Base-by-base conservation (phyloP, 2,797 vertebrate genomes). In the Gymnopithys bicolor region DNA sequence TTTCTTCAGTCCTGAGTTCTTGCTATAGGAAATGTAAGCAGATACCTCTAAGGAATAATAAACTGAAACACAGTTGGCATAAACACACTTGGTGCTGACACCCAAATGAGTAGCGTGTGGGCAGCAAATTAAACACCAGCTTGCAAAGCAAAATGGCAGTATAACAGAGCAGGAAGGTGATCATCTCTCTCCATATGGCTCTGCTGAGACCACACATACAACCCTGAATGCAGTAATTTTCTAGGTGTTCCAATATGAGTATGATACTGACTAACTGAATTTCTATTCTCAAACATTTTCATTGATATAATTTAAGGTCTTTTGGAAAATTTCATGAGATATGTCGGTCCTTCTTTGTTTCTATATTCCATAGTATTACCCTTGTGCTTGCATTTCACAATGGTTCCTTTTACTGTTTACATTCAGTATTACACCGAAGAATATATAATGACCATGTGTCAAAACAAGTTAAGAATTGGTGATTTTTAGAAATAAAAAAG, bases 121-220 rank as follows among this genome's bases (percentile, higher is more conserved):
- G 92, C 82, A 96, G 89, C 62, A 95, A 92, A 94, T 94, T 91
- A 96, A 96, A 95, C 94, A 96, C 83, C 95, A 96, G 85, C 94
- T 96, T 95, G 91, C 83, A 93, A 93, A 91, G 79, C 91, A 94
- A 96, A 96, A 82, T 91, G 92, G 89, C 88, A 95, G 66, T 46
- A 88, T 82, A 95, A 93, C 70, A 86, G 92, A 84, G 79, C 91
- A 96, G 82, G 63, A 84, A 97, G 94, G 94, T 94, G 94, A 96
- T 93, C 92, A 84, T 94, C 92, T 93, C 30, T 67, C 87, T 90
- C 91, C 95, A 91, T 95, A 94, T 94, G 89, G 94, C 84, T 94
- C 83, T 84, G 45, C 87, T 70, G 83, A 91, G 77, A 94, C 41
- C 70, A 53, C 67, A 58, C 32, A 7, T 53, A 73, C 63, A 76